Percentiles rank a stretch among this genome's conserved stretches.
Conservation (phyloP, 1,140 invertebrate genomes). For the Sitodiplosis mosellana region DNA sequence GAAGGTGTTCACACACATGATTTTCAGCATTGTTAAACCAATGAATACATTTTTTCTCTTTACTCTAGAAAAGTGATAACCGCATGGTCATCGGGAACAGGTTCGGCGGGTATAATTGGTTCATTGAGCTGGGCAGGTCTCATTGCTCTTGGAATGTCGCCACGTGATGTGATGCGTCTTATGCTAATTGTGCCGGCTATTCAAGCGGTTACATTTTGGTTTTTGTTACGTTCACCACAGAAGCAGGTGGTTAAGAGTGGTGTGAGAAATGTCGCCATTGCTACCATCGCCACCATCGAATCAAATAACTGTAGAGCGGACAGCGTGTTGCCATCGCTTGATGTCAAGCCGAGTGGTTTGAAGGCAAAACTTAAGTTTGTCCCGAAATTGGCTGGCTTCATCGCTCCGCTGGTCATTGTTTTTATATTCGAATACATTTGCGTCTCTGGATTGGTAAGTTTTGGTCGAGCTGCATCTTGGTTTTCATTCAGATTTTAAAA, state of each 20-base stretch:
- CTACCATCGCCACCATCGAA: too few relatives aligned
- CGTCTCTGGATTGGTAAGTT: slow-evolving; percentile 68
- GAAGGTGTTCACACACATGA: too few relatives aligned
- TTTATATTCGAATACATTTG: slow-evolving; percentile 74
- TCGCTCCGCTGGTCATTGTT: slow-evolving; percentile 53
- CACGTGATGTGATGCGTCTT: slow-evolving; percentile 36
- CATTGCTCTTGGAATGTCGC: slow-evolving; percentile 30
- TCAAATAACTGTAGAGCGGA: too few relatives aligned
- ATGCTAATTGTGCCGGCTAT: slow-evolving; percentile 48
- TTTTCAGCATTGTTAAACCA: too few relatives aligned
- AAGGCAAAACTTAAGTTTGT: slow-evolving; percentile 31
- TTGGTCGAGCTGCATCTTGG: too few relatives aligned
- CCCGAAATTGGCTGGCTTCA: slow-evolving; percentile 42
- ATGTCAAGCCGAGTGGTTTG: slow-evolving; percentile 11
- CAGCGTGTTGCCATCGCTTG: too few relatives aligned
- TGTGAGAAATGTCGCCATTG: neutral
- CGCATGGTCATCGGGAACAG: slow-evolving; percentile 33
- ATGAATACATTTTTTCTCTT: too few relatives aligned
- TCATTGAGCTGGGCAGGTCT: slow-evolving; percentile 47
- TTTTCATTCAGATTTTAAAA: too few relatives aligned
- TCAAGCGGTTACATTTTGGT: slow-evolving; percentile 30
- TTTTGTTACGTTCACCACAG: neutral
- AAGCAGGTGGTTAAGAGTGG: slow-evolving; percentile 2
- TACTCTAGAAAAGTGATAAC: too few relatives aligned
- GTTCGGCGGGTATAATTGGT: slow-evolving; percentile 56